Base-by-base conservation (phyloP, 2,797 vertebrate genomes). In the Gallinago nigripennis region DNA sequence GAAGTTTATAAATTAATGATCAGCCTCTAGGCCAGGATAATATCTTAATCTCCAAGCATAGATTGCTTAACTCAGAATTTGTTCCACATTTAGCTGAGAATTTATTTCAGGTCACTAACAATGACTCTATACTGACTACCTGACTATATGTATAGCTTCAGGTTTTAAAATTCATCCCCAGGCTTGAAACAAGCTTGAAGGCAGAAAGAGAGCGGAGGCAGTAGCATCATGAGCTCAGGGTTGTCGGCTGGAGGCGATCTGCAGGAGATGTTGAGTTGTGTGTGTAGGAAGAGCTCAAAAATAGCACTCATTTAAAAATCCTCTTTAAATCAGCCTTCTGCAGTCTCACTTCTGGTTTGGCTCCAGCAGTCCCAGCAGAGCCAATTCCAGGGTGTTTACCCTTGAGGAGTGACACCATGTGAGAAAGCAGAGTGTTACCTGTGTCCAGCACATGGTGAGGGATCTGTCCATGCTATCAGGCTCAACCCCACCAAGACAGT, bases 381-480 rank as follows among this genome's bases (percentile, higher is more conserved):
- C 12, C 63, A 9, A 2, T 4, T 19, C 71, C 68, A 27, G 60
- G 51, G 21, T 11, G 14, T 3, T 63, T 64, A 8, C 18, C 16
- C 6, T 0, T 5, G 6, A 48, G 41, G 15, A 33, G 43, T 6
- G 30, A 2, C 53, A 12, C 8, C 35, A 4, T 1, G 19, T 15
- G 8, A 20, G 8, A 20, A 8, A 33, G 31, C 56, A 35, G 45
- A 27, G 28, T 17, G 0, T 0, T 8, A 4, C 10, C 66, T 3
- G 0, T 0, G 37, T 3, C n/a, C 20, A 0, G n/a, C 2, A 0
- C 31, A 4, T 12, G 2, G 18, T 2, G 25, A 35, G 48, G 39
- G 50, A 6, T 6, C 45, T 30, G 61, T 69, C 61, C n/a, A 2
- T 2, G 53, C 27, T 37, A 7, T 11, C 61, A 2, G 30, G 17